Evolutionary conservation across 2,113 vertebrate genomes (phyloP).

Genomic region (Oceanites oceanicus): DNA sequence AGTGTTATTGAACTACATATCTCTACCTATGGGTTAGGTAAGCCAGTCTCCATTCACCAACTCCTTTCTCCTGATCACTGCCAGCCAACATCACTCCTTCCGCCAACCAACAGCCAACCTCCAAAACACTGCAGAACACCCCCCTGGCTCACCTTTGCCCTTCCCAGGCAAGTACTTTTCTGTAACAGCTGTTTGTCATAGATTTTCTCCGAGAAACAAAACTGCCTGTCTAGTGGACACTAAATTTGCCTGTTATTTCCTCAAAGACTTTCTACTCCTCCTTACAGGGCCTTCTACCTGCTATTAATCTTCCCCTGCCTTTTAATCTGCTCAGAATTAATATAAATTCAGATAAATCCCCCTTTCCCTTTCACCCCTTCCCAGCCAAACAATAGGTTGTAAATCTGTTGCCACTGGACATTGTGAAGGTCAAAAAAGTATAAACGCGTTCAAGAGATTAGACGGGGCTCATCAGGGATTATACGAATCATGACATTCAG

Average conservation of each 20-base stretch:
- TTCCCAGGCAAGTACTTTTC: not conserved
- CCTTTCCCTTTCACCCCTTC: not conserved
- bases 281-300: not conserved
- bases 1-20: not conserved
- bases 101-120: not conserved
- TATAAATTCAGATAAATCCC: not conserved
- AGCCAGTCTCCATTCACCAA: not conserved
- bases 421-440: not conserved
- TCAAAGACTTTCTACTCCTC: not conserved
- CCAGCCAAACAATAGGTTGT: not conserved
- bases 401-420: not conserved
- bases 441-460: not conserved
- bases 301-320: not conserved
- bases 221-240: not conserved
- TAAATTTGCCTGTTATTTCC: not conserved
- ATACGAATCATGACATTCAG: fast-evolving
- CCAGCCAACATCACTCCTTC: not conserved
- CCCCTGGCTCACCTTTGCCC: no score
- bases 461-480: no score
- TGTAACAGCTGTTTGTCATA: not conserved
- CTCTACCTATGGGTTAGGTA: not conserved
- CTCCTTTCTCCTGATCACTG: not conserved
- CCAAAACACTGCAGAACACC: not conserved
- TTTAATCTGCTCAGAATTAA: not conserved
- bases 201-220: not conserved